phyloP scores from a whole-genome alignment of 2,888 invertebrate genomes.

The Petrolisthes cinctipes region DNA sequence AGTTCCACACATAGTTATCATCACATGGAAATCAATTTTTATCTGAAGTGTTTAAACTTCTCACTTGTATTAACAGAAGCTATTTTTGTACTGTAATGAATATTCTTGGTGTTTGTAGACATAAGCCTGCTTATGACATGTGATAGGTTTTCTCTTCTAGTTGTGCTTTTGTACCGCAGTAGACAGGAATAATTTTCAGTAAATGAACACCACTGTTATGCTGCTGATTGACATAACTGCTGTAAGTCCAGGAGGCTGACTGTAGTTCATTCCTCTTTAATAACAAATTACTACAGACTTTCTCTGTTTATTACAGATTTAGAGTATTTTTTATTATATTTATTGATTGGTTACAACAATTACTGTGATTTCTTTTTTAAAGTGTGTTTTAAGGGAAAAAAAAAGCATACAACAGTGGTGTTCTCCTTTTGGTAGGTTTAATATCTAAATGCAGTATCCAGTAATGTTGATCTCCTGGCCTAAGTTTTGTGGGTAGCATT shows the following conservation, averaged over 20 bases:
- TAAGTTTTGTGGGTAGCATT: not conserved
- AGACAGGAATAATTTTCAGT: conserved; percentile 28
- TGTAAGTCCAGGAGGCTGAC: not conserved
- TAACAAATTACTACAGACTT: too few species aligned
- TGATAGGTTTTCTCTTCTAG: conserved; percentile 48
- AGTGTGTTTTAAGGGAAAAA: not conserved
- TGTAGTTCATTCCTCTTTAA: too few species aligned
- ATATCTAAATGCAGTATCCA: conserved; percentile 21
- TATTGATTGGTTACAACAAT: too few species aligned
- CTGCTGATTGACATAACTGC: conserved; percentile 7
- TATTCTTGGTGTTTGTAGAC: conserved; percentile 51
- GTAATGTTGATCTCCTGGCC: conserved; percentile 14
- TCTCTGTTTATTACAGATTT: too few species aligned
- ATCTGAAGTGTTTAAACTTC: too few species aligned
- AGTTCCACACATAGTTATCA: too few species aligned
- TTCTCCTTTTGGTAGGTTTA: conserved; percentile 25
- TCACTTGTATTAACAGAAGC: conserved; percentile 31
- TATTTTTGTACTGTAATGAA: conserved; percentile 58
- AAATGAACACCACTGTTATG: conserved; percentile 46
- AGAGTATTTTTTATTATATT: too few species aligned
- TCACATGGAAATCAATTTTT: too few species aligned
- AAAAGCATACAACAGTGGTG: conserved; percentile 24
- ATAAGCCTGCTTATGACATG: conserved; percentile 37
- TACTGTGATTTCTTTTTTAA: conserved; percentile 10
- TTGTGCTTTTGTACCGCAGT: conserved; percentile 44